Evolutionary conservation across 2,113 vertebrate genomes (phyloP).

Genomic region (Carettochelys insculpta): DNA sequence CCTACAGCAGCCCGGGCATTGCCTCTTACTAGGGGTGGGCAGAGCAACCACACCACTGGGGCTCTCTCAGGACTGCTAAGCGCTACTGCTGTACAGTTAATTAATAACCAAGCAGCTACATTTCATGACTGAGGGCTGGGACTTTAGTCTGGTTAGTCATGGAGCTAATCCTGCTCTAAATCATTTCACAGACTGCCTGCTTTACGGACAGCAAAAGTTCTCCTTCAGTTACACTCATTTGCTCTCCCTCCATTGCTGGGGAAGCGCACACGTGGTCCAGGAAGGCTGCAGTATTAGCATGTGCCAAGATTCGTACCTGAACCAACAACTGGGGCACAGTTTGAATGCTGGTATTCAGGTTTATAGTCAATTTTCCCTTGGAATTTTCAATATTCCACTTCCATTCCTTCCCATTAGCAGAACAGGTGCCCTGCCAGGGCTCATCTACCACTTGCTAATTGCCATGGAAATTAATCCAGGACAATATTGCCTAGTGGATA

Average conservation of each 20-base stretch:
- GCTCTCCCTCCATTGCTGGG: neutral
- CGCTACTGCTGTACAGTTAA: neutral
- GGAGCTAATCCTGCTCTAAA: neutral
- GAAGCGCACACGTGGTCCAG: neutral
- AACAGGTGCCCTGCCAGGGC: neutral
- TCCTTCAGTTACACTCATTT: neutral
- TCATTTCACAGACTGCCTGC: neutral
- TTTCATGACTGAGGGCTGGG: neutral
- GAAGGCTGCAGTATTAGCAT: neutral
- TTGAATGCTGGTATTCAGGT: rapidly evolving
- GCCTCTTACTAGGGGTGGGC: neutral
- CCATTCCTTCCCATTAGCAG: neutral
- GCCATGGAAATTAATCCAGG: neutral
- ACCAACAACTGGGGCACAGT: neutral
- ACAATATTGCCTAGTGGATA: rapidly evolving
- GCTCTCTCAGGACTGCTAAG: neutral
- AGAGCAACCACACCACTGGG: neutral
- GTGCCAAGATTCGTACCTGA: neutral
- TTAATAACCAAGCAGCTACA: neutral
- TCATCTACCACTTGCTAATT: neutral
- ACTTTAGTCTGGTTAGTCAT: neutral
- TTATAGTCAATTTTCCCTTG: neutral
- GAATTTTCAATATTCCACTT: neutral
- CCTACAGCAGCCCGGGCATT: no score
- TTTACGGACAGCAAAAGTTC: neutral